Evolutionary conservation across 2,113 vertebrate genomes (phyloP), one percentile per base, ranked within the genome.

Genomic region (Tricholaema leucomelas): DNA sequence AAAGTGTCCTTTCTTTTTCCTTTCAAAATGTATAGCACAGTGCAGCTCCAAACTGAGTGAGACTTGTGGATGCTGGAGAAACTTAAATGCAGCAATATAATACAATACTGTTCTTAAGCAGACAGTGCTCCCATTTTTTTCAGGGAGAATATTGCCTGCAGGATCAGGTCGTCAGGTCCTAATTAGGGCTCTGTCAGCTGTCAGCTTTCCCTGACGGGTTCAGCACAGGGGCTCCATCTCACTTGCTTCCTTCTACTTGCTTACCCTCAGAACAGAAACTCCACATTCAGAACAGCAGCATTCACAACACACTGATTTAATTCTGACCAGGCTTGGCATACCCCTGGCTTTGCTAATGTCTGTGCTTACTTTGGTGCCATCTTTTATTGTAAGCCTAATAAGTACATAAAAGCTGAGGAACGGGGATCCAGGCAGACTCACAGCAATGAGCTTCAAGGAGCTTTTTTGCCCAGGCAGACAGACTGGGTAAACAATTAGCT

Each of bases 311-410:
- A 24, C 44, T 56, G 90, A 33, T 79, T 84, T 15, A 87, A 91
- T 88, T 71, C 93, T 58, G 85, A 24, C 72, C 87, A 46, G 85
- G 91, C 85, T 85, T 90, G 96, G 85, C 70, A 46, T 67, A 91
- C 67, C 94, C 81, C 33, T 50, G 54, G 38, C 66, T 81, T 82
- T 88, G 73, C 90, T 77, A 87, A 73, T 1, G 19, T 20, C 90
- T 85, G 42, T 4, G 35, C 70, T 94, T 27, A 70, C 87, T 92
- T 61, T 3, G 27, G 28, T 46, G 85, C 82, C 0, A 33, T 64
- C 50, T 85, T 58, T 92, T 65, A 70, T 92, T 82, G 79, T 73
- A 11, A 85, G 74, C 84, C 88, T 92, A 90, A 86, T 79, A 92
- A 94, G 82, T 91, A 52, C 85, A 87, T 64, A 59, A 79, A 92